Evolutionary conservation across 1,140 invertebrate species (phyloP), one percentile per base, ranked within the genome.

Genomic region (Paracyclopina nana): DNA sequence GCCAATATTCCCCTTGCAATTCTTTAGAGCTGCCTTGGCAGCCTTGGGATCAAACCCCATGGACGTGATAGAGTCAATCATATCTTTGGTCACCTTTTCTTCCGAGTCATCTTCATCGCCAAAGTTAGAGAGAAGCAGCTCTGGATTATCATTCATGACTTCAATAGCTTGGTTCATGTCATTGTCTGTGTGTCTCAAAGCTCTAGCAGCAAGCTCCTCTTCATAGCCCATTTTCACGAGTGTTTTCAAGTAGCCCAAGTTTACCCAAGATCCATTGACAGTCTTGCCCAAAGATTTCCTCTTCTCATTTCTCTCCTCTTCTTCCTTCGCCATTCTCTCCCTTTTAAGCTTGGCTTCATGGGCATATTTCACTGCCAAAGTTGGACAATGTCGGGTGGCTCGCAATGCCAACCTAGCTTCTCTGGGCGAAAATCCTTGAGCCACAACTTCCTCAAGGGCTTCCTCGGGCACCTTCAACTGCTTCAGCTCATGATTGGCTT

Each of bases 141-240:
- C 65, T 1, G 72, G 71, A 53, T 72, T 65, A 43, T 76, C 71
- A 57, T 73, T 68, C 49, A 78, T 67, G 48, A 76, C 65, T 53
- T 76, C 69, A 31, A 82, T 65, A 20, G 78, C 77, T 30, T 68
- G 62, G 1, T 69, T 67, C 3, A 78, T 66, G 59, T 76, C 67
- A 64, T 82, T 82, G 56, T 81, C 75, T 12, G 69, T 62, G 53
- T 71, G 68, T 53, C 70, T 65, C 16, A 82, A 60, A 1, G 79
- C 78, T 8, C 63, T 55, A 0, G 66, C 58, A 1, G 76, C 71
- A 9, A 71, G 59, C 5, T 67, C 62, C 3, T 66, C 65, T 8
- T 67, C 56, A 64, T 68, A 82, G 0, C 79, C 78, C 79, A 82
- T 80, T 27, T 68, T 68, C 24, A 70, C 63, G 20, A 80, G 55